A percentile compares a stretch with the other conserved stretches of the same genome.
Conservation (phyloP, 2,113 vertebrate genomes). For the Elaphurus davidianus region DNA sequence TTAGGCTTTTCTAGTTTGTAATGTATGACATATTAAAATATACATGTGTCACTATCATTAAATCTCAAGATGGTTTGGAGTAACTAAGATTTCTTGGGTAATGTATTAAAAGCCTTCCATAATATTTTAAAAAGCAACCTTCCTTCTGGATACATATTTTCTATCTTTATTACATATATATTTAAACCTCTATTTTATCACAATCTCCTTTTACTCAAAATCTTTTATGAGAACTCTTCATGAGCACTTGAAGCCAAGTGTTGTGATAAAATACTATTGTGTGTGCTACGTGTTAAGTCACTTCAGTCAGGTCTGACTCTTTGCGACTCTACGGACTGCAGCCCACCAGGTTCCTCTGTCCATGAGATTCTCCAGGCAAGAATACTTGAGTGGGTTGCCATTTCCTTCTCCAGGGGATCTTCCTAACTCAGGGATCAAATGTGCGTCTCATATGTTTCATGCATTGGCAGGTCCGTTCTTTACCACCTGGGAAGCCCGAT, state of each 20-base stretch:
- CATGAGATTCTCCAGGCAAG: neutral
- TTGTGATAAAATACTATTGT: neutral
- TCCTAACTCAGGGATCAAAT: neutral
- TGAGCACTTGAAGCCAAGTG: neutral
- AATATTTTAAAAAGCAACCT: constrained; percentile 49
- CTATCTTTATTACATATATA: neutral
- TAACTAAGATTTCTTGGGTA: neutral
- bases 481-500: neutral
- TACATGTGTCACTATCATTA: constrained; percentile 19
- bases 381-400: neutral
- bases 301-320: neutral
- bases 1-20: constrained; percentile 41
- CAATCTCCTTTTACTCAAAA: neutral
- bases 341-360: neutral
- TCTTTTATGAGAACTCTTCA: neutral
- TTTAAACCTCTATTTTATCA: neutral
- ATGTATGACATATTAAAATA: neutral
- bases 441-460: neutral
- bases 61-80: neutral
- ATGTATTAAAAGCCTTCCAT: neutral
- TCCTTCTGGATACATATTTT: neutral
- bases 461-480: neutral
- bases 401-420: neutral
- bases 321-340: neutral
- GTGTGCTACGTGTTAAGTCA: neutral